Evolutionary conservation across 2,797 vertebrate genomes (phyloP).

Genomic region (Pachyuromys duprasi): DNA sequence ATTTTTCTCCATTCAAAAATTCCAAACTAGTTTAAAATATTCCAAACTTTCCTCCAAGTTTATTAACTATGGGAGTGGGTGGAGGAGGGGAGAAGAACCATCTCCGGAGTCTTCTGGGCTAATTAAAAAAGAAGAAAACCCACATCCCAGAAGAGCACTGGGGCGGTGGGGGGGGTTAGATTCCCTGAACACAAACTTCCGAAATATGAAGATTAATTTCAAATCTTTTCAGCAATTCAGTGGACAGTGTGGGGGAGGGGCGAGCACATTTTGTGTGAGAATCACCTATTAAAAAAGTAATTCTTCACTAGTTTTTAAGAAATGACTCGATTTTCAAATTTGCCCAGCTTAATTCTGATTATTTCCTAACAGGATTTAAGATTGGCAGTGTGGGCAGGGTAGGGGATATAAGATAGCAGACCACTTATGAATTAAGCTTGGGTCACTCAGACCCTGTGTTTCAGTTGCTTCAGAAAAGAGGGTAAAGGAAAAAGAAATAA

Average conservation of each 20-base stretch:
- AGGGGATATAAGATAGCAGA: constrained; percentile 26
- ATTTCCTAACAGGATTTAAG: constrained; percentile 55
- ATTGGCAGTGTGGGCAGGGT: constrained; percentile 39
- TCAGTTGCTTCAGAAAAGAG: constrained; percentile 61
- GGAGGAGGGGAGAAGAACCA: constrained; percentile 50
- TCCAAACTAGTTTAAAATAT: constrained; percentile 84
- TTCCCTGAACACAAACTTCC: constrained; percentile 61
- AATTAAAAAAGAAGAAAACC: constrained; percentile 82
- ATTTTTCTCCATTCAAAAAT: constrained; percentile 75
- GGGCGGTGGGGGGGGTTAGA: constrained; percentile 57
- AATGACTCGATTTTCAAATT: constrained; percentile 70
- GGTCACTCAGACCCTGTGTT: constrained; percentile 37
- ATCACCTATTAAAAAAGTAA: constrained; percentile 60
- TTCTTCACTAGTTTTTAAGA: constrained; percentile 67
- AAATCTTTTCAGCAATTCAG: constrained; percentile 68
- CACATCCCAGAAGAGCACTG: constrained; percentile 70
- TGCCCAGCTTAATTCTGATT: constrained; percentile 70
- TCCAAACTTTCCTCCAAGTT: constrained; percentile 85
- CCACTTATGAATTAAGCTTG: constrained; percentile 50
- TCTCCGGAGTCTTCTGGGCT: constrained; percentile 69
- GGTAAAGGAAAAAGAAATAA: constrained; percentile 65
- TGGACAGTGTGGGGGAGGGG: constrained; percentile 7
- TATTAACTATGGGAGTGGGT: constrained; percentile 76
- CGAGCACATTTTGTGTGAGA: constrained; percentile 58
- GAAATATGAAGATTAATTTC: constrained; percentile 81